Evolutionary conservation across 2,797 vertebrate species (phyloP).

Genomic region (Peromyscus melanophrys): DNA sequence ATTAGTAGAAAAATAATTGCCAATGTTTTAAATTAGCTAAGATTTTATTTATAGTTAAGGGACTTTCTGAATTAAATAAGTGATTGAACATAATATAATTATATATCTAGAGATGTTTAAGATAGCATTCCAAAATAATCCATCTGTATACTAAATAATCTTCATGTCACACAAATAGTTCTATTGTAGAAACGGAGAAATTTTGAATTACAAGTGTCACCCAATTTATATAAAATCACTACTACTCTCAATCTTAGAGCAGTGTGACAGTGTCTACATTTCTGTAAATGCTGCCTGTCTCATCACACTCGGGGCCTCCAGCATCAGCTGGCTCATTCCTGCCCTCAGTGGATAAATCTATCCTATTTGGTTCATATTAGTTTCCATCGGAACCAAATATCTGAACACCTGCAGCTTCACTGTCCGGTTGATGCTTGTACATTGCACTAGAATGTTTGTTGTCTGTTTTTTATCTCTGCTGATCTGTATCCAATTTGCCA

Average conservation of each 20-base stretch:
- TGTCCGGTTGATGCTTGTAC: background rate
- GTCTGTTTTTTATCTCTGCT: no score
- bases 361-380: conserved; percentile 16
- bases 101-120: background rate
- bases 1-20: background rate
- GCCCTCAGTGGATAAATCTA: background rate
- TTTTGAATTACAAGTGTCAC: background rate
- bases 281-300: background rate
- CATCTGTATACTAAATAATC: background rate
- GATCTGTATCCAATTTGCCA: no score
- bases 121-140: background rate
- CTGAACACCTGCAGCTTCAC: background rate
- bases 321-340: background rate
- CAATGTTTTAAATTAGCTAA: background rate
- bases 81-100: no score
- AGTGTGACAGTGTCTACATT: background rate
- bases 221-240: background rate
- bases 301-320: fast-evolving
- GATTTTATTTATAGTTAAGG: no score
- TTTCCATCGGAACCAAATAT: background rate
- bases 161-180: background rate
- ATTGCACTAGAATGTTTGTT: no score
- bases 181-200: background rate
- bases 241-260: background rate
- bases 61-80: background rate